Conservation (phyloP, 2,888 invertebrate species). For the Acanthopleura granulata region DNA sequence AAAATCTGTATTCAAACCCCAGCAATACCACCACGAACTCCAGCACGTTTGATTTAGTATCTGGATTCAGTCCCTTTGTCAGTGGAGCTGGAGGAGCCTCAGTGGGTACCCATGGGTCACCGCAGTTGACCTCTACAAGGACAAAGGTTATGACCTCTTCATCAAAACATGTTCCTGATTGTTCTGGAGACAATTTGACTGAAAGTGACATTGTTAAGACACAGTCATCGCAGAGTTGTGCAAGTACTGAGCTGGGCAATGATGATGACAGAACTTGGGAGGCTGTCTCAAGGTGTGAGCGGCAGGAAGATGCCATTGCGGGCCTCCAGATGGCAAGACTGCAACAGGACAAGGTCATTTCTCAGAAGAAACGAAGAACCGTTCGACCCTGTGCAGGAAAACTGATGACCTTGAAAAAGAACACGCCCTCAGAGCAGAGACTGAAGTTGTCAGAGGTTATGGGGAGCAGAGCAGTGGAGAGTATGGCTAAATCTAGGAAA, state of each 20-base stretch:
- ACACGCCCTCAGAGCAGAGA: neutral
- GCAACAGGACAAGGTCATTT: conserved; percentile 45
- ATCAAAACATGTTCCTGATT: neutral
- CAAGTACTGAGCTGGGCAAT: neutral
- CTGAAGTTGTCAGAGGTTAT: conserved; percentile 18
- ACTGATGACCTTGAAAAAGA: conserved; percentile 27
- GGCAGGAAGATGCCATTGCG: neutral
- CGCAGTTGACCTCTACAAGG: no score
- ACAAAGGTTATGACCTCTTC: neutral
- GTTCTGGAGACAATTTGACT: conserved; percentile 4
- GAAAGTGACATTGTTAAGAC: neutral
- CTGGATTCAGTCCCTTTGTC: no score
- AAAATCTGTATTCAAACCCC: no score
- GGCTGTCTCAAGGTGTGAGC: neutral
- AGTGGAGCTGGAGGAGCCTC: no score
- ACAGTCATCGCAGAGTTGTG: neutral
- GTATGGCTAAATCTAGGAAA: no score
- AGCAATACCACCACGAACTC: no score
- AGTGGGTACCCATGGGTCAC: no score
- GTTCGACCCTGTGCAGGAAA: conserved; percentile 45
- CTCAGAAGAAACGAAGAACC: conserved; percentile 34
- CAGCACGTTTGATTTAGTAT: no score
- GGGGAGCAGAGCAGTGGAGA: no score
- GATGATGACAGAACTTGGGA: neutral
- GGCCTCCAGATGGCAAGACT: conserved; percentile 30